Evolutionary conservation across 2,797 vertebrate genomes (phyloP).

Genomic region (Melanotaenia maccullochi): DNA sequence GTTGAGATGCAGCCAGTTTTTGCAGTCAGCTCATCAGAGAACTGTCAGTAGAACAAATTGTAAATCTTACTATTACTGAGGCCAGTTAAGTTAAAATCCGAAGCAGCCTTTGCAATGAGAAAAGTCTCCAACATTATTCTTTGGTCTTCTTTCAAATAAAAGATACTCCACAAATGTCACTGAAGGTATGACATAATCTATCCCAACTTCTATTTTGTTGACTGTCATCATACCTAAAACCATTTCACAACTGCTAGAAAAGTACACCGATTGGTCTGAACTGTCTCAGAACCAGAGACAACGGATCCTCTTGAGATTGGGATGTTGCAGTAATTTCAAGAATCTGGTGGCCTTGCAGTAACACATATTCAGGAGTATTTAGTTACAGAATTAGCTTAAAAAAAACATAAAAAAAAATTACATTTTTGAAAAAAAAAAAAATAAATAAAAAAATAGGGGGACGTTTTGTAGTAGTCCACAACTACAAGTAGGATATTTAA

Average conservation of each 20-base stretch:
- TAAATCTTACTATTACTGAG: not conserved
- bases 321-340: not conserved
- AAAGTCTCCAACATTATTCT: not conserved
- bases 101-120: not conserved
- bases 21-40: not conserved
- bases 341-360: not conserved
- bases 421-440: not conserved
- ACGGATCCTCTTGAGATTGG: not conserved
- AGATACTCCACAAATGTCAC: not conserved
- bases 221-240: not conserved
- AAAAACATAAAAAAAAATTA: too few species aligned
- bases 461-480: slow-evolving; percentile 36
- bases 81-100: too few species aligned
- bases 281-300: not conserved
- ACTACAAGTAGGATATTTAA: slow-evolving; percentile 47
- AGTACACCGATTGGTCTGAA: not conserved
- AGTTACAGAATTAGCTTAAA: not conserved
- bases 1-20: not conserved
- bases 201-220: not conserved
- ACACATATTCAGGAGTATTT: not conserved
- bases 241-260: not conserved
- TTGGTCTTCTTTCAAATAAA: not conserved
- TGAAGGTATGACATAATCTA: not conserved
- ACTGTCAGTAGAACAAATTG: not conserved
- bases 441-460: slow-evolving; percentile 39